phyloP scores from a whole-genome alignment of 2,797 vertebrate species.

The Neostethus bicornis region DNA sequence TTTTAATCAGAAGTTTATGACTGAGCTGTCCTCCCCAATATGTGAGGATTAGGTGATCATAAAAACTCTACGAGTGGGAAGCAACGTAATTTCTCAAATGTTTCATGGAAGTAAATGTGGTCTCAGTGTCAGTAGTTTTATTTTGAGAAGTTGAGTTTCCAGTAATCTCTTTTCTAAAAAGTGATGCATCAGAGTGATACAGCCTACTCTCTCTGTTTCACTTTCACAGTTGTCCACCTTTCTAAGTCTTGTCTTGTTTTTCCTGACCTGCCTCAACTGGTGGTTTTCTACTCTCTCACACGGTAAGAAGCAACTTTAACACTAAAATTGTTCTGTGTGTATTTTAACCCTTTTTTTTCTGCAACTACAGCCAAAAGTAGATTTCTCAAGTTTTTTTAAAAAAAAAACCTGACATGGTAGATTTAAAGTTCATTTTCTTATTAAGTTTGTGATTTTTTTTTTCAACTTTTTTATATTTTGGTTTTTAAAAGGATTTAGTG shows the following conservation, averaged over 20 bases:
- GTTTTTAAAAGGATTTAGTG: too few relatives aligned
- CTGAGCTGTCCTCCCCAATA: not conserved
- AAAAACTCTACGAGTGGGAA: not conserved
- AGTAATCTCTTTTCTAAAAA: constrained; percentile 13
- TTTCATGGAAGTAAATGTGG: not conserved
- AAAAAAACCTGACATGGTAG: too few relatives aligned
- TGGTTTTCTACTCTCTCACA: constrained; percentile 85
- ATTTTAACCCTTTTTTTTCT: not conserved
- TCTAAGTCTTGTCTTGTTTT: constrained; percentile 83
- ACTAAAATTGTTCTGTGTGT: not conserved
- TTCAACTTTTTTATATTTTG: too few relatives aligned
- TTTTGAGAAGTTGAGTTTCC: constrained; percentile 35
- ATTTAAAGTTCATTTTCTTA: too few relatives aligned
- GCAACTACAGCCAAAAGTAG: too few relatives aligned
- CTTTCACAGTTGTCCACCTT: constrained; percentile 78
- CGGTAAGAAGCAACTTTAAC: constrained; percentile 72
- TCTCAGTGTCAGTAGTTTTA: not conserved
- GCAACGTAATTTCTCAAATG: not conserved
- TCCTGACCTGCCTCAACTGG: constrained; percentile 80
- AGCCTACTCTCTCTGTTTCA: constrained; percentile 24
- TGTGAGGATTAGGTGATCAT: not conserved
- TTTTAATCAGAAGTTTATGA: not conserved
- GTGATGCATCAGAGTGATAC: constrained; percentile 11
- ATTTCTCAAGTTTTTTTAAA: too few relatives aligned
- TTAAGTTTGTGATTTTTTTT: too few relatives aligned